These are phyloP conservation scores for Drosophila melanica DNA, from an alignment of 1,140 invertebrate genomes.

Conservation along the genomic window DNA sequence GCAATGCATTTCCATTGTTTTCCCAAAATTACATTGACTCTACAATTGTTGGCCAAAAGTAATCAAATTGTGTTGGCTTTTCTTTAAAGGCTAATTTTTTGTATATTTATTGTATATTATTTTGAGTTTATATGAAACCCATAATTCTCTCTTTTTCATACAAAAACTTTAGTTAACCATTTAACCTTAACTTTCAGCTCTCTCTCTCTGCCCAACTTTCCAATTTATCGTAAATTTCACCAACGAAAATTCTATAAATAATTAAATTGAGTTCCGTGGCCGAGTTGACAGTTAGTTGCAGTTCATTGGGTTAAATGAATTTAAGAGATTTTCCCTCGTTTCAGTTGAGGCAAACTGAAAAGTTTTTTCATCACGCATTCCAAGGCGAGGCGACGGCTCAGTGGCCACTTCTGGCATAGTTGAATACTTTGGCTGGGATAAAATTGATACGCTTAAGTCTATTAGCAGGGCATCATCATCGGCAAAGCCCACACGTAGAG, in stretches of 20 bases:
- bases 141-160: background rate
- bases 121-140: too few species aligned
- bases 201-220: background rate
- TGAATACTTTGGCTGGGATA: conserved; percentile 27
- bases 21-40: conserved; percentile 2
- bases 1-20: conserved; percentile 39
- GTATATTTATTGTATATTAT: too few species aligned
- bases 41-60: background rate
- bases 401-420: conserved; percentile 24
- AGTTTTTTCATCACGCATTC: conserved; percentile 21
- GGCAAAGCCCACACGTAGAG: conserved; percentile 16
- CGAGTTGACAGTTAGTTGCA: conserved; percentile 11
- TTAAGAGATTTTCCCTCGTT: conserved; percentile 18
- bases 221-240: background rate
- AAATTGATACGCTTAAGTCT: conserved; percentile 55
- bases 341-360: background rate
- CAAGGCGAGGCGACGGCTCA: conserved; percentile 1
- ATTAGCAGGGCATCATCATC: conserved; percentile 44
- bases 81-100: too few species aligned
- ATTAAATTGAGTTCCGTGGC: conserved; percentile 20
- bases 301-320: conserved; percentile 27
- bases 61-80: background rate
- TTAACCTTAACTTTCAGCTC: background rate
- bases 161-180: conserved; percentile 6
- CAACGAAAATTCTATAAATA: conserved; percentile 32